A percentile compares a stretch with the other conserved stretches of the same genome.
Conservation (phyloP, 1,140 invertebrate genomes). For the Chironomus tepperi region DNA sequence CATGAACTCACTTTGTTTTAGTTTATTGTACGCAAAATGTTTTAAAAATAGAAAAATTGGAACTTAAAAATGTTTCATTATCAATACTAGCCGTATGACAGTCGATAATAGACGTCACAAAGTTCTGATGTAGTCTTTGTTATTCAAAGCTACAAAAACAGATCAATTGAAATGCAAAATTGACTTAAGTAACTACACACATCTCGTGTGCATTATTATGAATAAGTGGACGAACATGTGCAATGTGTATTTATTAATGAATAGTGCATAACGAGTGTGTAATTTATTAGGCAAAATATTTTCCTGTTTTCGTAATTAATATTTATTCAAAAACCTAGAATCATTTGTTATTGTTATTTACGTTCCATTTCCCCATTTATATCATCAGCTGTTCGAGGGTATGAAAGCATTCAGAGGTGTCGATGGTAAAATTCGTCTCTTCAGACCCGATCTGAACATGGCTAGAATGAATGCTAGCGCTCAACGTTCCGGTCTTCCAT, state of each 20-base stretch:
- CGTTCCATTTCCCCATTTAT: no score
- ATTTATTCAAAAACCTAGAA: no score
- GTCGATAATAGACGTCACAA: no score
- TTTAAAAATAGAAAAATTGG: no score
- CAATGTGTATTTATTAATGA: no score
- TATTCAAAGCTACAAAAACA: not conserved
- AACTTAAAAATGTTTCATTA: no score
- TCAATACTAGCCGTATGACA: no score
- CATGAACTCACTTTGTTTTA: no score
- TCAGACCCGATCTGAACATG: slow-evolving; percentile 94
- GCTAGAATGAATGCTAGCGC: slow-evolving; percentile 83
- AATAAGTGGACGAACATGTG: not conserved
- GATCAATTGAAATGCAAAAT: not conserved
- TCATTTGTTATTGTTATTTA: no score
- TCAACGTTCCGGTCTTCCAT: slow-evolving; percentile 73
- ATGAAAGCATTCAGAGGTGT: slow-evolving; percentile 95
- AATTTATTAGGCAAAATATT: not conserved
- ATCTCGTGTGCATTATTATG: not conserved
- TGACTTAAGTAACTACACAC: not conserved
- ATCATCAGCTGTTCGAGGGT: slow-evolving; percentile 88
- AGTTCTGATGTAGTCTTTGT: no score
- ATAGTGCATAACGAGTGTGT: no score
- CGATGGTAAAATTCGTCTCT: slow-evolving; percentile 87
- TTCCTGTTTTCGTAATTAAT: slow-evolving; percentile 31
- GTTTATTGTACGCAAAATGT: no score